These are phyloP conservation scores for Todiramphus chloris DNA, from an alignment of 2,113 vertebrate species.

Conservation along the genomic window DNA sequence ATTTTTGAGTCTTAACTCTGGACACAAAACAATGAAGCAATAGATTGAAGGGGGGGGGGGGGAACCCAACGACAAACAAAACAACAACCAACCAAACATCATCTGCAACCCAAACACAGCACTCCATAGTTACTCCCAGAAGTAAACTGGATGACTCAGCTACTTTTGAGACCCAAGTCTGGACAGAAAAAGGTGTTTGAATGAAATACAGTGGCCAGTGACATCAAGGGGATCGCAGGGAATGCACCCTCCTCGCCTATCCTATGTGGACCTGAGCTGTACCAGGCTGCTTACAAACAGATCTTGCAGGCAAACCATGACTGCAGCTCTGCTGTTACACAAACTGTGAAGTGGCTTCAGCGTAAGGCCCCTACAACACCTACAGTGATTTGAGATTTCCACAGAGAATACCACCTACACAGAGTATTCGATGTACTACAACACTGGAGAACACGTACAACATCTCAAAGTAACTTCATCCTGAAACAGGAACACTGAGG, in stretches of 20 bases:
- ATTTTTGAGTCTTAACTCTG: background rate
- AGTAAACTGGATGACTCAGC: background rate
- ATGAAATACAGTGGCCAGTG: background rate
- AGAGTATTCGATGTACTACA: background rate
- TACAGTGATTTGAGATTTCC: background rate
- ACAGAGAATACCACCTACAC: background rate
- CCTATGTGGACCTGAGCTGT: background rate
- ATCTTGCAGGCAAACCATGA: background rate
- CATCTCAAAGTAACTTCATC: background rate
- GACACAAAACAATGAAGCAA: background rate
- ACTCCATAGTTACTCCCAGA: background rate
- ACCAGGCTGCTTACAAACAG: background rate
- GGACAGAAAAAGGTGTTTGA: background rate
- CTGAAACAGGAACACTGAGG: background rate
- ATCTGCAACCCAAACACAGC: background rate
- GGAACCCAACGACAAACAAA: too few species aligned
- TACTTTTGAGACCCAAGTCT: background rate
- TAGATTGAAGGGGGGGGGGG: background rate
- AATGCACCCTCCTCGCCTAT: background rate
- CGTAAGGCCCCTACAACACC: background rate
- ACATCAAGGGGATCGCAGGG: background rate
- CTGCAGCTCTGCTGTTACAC: background rate
- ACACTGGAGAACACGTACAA: background rate
- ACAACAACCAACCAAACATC: background rate
- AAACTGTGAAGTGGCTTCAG: background rate